Percentiles rank a stretch among this genome's conserved stretches.
phyloP scores from a whole-genome alignment of 2,888 invertebrate species.

The Geophilus truncorum region DNA sequence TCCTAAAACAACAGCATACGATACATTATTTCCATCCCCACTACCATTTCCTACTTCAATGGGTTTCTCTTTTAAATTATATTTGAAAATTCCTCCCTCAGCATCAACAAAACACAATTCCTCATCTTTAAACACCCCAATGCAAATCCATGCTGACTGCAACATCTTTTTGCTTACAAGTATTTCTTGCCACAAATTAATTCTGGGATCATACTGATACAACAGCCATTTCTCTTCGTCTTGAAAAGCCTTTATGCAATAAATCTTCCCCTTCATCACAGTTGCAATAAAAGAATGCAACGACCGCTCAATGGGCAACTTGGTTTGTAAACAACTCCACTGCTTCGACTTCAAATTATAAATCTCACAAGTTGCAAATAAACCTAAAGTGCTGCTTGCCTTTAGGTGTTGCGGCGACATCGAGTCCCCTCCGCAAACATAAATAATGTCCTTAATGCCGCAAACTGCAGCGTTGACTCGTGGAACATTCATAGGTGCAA shows the following conservation, averaged over 20 bases:
- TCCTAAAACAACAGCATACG: neutral
- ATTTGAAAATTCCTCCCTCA: neutral
- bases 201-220: neutral
- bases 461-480: neutral
- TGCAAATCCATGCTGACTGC: neutral
- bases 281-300: neutral
- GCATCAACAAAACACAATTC: neutral
- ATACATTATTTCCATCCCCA: neutral
- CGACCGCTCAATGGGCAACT: neutral
- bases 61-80: neutral
- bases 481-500: neutral
- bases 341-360: neutral
- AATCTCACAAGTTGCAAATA: neutral
- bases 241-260: neutral
- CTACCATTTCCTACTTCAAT: neutral
- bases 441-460: neutral
- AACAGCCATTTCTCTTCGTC: neutral
- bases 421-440: neutral
- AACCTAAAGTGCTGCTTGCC: neutral
- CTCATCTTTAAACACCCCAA: neutral
- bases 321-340: neutral
- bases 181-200: constrained; percentile 5
- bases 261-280: neutral
- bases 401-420: neutral
- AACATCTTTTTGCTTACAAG: neutral